Percentiles rank a stretch among this genome's conserved stretches.
Evolutionary conservation across 2,888 invertebrate species (phyloP).

Genomic region (Ectemnius cavifrons): DNA sequence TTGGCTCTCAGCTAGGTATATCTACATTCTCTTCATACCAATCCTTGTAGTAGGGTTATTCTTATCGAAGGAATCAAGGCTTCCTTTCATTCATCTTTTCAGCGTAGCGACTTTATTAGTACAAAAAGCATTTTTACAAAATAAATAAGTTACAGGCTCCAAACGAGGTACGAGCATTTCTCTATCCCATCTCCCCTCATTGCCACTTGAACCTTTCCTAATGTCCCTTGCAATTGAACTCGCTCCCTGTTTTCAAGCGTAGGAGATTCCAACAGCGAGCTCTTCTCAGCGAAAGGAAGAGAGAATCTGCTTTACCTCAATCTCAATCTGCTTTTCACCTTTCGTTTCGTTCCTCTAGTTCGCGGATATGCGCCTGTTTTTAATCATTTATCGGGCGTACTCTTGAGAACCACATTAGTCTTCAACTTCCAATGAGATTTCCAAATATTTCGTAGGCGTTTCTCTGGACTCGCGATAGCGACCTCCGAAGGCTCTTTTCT

Average conservation of each 20-base stretch:
- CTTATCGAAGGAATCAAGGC: background rate
- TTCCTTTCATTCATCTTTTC: conserved; percentile 40
- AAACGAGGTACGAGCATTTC: conserved; percentile 53
- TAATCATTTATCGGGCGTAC: conserved; percentile 34
- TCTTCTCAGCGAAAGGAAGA: conserved; percentile 22
- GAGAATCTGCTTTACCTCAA: conserved; percentile 1
- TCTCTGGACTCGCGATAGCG: conserved; percentile 16
- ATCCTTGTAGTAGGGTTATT: conserved; percentile 16
- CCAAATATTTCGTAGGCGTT: conserved; percentile 16
- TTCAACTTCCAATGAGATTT: conserved; percentile 42
- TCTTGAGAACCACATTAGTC: conserved; percentile 25
- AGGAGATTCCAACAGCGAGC: conserved; percentile 26
- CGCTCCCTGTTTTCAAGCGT: conserved; percentile 22
- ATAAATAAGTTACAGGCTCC: conserved; percentile 76
- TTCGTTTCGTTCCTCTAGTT: conserved; percentile 23
- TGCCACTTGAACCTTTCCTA: background rate
- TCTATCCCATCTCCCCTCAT: conserved; percentile 4
- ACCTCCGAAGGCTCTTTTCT: conserved; percentile 28
- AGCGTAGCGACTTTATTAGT: conserved; percentile 74
- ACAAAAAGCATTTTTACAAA: conserved; percentile 76
- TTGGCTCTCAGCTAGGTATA: conserved; percentile 16
- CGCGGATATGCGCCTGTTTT: conserved; percentile 50
- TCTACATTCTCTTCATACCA: background rate
- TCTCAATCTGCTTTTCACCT: background rate
- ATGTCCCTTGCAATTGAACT: conserved; percentile 14